A percentile compares a stretch with the other conserved stretches of the same genome.
Evolutionary conservation across 2,797 vertebrate genomes (phyloP).

Genomic region (Kryptolebias ocellatus): DNA sequence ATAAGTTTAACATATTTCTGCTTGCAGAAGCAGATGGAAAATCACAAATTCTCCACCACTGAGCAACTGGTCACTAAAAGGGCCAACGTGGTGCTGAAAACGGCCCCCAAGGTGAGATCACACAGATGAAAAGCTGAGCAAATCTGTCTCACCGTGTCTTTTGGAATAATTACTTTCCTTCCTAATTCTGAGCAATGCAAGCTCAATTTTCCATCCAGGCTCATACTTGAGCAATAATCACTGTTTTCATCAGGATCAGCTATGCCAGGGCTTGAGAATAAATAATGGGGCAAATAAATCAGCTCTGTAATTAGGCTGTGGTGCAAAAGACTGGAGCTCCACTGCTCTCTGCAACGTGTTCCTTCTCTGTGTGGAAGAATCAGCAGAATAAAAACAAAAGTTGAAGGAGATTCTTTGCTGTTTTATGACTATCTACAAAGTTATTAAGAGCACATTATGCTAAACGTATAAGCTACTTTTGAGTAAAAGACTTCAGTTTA

Average conservation of each 20-base stretch:
- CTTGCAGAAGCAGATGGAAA: constrained; percentile 17
- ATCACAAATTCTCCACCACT: not conserved
- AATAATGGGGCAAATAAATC: constrained; percentile 63
- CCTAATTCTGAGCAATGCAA: constrained; percentile 26
- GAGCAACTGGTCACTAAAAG: constrained; percentile 43
- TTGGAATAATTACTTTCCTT: constrained; percentile 9
- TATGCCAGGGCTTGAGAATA: constrained; percentile 47
- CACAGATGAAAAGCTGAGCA: not conserved
- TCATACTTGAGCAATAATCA: constrained; percentile 47
- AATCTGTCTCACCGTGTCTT: not conserved
- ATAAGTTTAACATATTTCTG: constrained; percentile 3
- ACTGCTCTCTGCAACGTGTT: constrained; percentile 18
- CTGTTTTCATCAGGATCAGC: constrained; percentile 59
- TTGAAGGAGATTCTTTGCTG: constrained; percentile 3
- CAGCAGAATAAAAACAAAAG: constrained; percentile 2
- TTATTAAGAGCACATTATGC: constrained; percentile 4
- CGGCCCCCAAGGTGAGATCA: constrained; percentile 20
- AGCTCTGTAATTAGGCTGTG: constrained; percentile 58
- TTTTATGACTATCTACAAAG: constrained; percentile 9
- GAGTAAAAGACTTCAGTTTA: not conserved
- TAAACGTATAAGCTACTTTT: not conserved
- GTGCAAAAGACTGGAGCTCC: constrained; percentile 20
- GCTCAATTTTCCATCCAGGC: constrained; percentile 33
- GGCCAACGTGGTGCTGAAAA: constrained; percentile 26
- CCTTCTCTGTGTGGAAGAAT: constrained; percentile 10